A percentile compares a stretch with the other conserved stretches of the same genome.
These are phyloP conservation scores for Cydia strobilella DNA, from an alignment of 1,140 invertebrate genomes.

Conservation along the genomic window DNA sequence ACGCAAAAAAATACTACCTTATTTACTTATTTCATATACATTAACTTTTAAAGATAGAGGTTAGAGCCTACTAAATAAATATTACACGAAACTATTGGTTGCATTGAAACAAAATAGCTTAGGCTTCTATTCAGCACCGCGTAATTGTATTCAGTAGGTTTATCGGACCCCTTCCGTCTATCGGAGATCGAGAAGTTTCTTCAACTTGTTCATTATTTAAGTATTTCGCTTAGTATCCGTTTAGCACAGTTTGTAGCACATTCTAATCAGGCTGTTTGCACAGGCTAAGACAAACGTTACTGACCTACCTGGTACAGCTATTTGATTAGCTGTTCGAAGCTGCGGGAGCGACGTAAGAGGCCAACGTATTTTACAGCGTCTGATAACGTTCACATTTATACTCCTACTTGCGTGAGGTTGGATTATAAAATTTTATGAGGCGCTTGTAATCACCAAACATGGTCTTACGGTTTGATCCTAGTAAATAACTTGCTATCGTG, in stretches of 20 bases:
- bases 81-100: too few species aligned
- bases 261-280: background rate
- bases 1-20: too few species aligned
- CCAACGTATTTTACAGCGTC: slow-evolving; percentile 19
- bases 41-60: too few species aligned
- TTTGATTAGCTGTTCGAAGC: slow-evolving; percentile 23
- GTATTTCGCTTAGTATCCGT: background rate
- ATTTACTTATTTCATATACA: too few species aligned
- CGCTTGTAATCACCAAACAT: background rate
- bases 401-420: background rate
- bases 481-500: too few species aligned
- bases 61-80: too few species aligned
- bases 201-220: background rate
- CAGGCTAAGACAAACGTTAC: slow-evolving; percentile 15
- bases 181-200: background rate
- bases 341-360: slow-evolving; percentile 12
- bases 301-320: slow-evolving; percentile 16
- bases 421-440: background rate
- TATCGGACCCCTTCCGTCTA: background rate
- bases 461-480: background rate
- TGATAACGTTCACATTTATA: background rate
- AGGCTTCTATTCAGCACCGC: too few species aligned
- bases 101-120: too few species aligned
- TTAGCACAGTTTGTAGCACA: background rate
- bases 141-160: background rate